Percentiles rank a stretch among this genome's conserved stretches.
Evolutionary conservation across 2,888 invertebrate genomes (phyloP).

Genomic region (Chirona hameri): DNA sequence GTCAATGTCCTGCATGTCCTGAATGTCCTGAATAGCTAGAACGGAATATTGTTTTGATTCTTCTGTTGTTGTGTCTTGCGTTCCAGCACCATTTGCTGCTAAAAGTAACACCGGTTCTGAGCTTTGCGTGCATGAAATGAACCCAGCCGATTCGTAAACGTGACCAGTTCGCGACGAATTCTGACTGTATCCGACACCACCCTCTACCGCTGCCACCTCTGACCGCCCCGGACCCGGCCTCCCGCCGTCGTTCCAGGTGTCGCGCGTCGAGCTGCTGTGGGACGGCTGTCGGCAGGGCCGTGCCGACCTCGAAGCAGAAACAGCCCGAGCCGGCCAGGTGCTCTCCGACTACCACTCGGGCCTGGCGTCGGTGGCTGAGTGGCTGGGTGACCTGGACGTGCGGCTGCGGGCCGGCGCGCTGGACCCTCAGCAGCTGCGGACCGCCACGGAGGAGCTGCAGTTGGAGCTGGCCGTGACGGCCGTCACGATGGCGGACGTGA

Average conservation of each 20-base stretch:
- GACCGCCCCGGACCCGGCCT: too few species aligned
- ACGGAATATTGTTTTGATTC: too few species aligned
- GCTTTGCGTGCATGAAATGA: too few species aligned
- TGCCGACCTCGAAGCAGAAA: slow-evolving; percentile 76
- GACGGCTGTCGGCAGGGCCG: slow-evolving; percentile 74
- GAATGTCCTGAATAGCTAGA: too few species aligned
- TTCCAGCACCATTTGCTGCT: too few species aligned
- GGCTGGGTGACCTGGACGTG: slow-evolving; percentile 79
- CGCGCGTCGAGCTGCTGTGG: slow-evolving; percentile 45
- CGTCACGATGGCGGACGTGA: slow-evolving; percentile 72
- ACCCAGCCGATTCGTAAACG: too few species aligned
- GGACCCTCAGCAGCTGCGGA: slow-evolving; percentile 71
- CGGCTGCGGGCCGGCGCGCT: slow-evolving; percentile 70
- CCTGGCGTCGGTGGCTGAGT: slow-evolving; percentile 73
- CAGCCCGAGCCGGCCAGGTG: slow-evolving; percentile 77
- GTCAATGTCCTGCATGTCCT: too few species aligned
- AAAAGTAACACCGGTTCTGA: too few species aligned
- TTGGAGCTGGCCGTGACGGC: slow-evolving; percentile 66
- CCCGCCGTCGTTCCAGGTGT: background rate
- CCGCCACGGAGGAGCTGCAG: slow-evolving; percentile 69
- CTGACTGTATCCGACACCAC: too few species aligned
- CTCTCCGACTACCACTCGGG: slow-evolving; percentile 74
- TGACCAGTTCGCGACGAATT: too few species aligned
- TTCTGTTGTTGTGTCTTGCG: too few species aligned
- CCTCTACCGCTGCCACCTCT: too few species aligned